phyloP scores from a whole-genome alignment of 2,113 vertebrate species.

The Rafetus swinhoei region DNA sequence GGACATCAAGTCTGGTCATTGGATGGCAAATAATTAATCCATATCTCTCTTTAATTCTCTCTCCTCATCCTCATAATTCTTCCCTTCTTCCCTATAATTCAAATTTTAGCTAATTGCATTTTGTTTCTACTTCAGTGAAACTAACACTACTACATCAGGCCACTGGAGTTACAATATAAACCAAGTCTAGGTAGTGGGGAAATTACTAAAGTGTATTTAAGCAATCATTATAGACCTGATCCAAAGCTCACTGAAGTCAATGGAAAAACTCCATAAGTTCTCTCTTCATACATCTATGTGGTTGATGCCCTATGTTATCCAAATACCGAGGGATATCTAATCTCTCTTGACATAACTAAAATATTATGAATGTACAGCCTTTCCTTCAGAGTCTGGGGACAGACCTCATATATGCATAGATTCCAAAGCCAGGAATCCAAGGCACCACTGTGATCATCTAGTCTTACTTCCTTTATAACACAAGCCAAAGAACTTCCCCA shows the following conservation, averaged over 20 bases:
- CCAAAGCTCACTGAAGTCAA: not conserved
- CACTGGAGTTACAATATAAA: not conserved
- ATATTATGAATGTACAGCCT: fast-evolving
- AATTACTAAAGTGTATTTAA: not conserved
- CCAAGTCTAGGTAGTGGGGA: not conserved
- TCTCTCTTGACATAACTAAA: not conserved
- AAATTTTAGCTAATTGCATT: conserved; percentile 27
- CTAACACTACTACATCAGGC: not conserved
- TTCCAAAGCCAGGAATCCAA: not conserved
- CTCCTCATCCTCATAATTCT: not conserved
- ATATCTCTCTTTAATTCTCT: conserved; percentile 34
- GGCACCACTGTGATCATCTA: not conserved
- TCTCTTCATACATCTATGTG: fast-evolving
- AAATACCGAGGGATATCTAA: not conserved
- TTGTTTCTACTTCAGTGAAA: conserved; percentile 15
- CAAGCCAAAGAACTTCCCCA: not conserved
- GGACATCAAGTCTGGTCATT: conserved; percentile 1
- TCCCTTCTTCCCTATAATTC: not conserved
- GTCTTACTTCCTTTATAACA: not conserved
- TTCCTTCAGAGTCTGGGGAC: fast-evolving
- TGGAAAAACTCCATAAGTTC: fast-evolving
- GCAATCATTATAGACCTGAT: not conserved
- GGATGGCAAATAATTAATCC: not conserved
- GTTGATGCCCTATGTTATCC: not conserved
- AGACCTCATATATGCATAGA: not conserved